A percentile compares a stretch with the other conserved stretches of the same genome.
Evolutionary conservation across 2,888 invertebrate species (phyloP).

Genomic region (Therioaphis trifolii): DNA sequence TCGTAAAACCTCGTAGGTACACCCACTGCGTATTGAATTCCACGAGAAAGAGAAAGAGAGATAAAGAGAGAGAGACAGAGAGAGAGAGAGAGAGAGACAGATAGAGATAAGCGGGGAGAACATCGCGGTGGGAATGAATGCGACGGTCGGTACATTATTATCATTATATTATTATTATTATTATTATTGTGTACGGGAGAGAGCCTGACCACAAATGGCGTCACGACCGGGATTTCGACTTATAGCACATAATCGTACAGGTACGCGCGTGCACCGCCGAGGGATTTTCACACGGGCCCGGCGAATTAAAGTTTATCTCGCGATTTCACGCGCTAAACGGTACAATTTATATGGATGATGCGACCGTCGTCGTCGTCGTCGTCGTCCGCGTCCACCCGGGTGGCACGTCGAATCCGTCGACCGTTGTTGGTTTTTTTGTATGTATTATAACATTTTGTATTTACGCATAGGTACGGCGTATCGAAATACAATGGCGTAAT

Average conservation of each 20-base stretch:
- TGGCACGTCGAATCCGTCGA: neutral
- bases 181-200: too few species aligned
- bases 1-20: neutral
- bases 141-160: neutral
- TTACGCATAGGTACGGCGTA: too few species aligned
- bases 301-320: neutral
- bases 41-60: neutral
- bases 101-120: too few species aligned
- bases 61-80: too few species aligned
- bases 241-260: neutral
- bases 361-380: too few species aligned
- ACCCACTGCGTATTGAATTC: neutral
- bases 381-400: neutral
- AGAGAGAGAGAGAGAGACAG: too few species aligned
- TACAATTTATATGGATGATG: neutral
- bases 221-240: neutral
- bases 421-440: neutral
- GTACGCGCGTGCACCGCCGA: too few species aligned
- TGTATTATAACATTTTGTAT: too few species aligned
- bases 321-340: neutral
- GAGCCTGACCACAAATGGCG: neutral
- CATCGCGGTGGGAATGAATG: neutral
- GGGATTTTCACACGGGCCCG: neutral
- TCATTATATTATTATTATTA: too few species aligned
- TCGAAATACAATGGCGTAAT: constrained; percentile 3